Conservation (phyloP, 2,797 vertebrate species). For the Galagoides demidoff region DNA sequence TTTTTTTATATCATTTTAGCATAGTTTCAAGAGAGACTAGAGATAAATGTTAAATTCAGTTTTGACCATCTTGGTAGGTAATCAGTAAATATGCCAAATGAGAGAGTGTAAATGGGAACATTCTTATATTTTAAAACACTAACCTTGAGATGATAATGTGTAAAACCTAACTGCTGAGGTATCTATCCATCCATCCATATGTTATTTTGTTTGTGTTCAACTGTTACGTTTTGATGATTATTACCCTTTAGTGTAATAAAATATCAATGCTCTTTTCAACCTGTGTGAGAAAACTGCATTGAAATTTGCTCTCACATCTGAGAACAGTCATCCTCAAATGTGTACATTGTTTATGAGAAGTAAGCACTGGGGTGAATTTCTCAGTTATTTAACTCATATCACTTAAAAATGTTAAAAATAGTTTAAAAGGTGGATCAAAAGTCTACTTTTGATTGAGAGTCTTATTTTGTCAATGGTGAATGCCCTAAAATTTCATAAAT, state of each 20-base stretch:
- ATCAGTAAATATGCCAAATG: not conserved
- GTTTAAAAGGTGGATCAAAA: not conserved
- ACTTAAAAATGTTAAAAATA: not conserved
- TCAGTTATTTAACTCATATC: not conserved
- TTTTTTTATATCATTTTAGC: not conserved
- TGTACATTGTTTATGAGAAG: not conserved
- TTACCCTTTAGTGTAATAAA: not conserved
- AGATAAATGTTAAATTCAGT: not conserved
- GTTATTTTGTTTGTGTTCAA: not conserved
- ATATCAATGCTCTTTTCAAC: not conserved
- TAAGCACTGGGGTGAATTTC: not conserved
- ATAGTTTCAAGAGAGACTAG: not conserved
- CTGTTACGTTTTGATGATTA: not conserved
- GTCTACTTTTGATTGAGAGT: not conserved
- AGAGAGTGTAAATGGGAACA: not conserved
- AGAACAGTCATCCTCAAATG: not conserved
- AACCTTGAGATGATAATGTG: not conserved
- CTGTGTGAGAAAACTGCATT: not conserved
- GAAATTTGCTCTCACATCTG: not conserved
- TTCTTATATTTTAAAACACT: slow-evolving; percentile 12
- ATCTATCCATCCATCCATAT: not conserved
- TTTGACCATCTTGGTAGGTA: not conserved
- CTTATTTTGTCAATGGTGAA: not conserved
- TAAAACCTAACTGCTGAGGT: not conserved
- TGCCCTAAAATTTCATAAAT: not conserved